Evolutionary conservation across 2,797 vertebrate genomes (phyloP).

Genomic region (Pseudotriccus pelzelni): DNA sequence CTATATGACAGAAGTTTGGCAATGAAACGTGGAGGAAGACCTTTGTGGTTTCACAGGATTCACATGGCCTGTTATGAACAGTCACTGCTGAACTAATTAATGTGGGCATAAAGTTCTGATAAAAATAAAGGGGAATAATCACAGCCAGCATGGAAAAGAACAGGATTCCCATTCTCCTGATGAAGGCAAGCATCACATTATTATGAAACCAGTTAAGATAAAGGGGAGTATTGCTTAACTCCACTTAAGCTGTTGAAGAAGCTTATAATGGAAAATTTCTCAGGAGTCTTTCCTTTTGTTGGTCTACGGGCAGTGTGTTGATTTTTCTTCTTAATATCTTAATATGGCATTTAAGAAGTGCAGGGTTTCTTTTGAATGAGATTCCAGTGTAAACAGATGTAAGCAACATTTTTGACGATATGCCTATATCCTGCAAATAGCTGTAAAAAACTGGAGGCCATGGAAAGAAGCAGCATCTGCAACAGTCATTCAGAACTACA

Average conservation of each 20-base stretch:
- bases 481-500: neutral
- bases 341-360: neutral
- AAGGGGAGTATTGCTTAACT: neutral
- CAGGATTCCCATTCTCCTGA: neutral
- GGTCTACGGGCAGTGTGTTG: neutral
- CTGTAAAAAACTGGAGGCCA: neutral
- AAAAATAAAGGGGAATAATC: neutral
- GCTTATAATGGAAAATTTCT: neutral
- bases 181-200: neutral
- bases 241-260: neutral
- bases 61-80: neutral
- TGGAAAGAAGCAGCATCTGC: neutral
- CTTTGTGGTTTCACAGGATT: neutral
- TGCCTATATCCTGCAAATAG: no score
- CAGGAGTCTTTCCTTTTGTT: neutral
- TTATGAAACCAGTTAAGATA: neutral
- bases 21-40: neutral
- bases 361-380: neutral
- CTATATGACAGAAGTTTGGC: neutral
- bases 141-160: neutral
- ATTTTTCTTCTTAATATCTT: neutral
- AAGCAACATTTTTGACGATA: neutral
- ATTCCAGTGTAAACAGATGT: neutral
- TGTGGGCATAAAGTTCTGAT: neutral
- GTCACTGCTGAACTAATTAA: neutral